Conservation (phyloP, 2,113 vertebrate genomes). For the Xiphophorus hellerii region DNA sequence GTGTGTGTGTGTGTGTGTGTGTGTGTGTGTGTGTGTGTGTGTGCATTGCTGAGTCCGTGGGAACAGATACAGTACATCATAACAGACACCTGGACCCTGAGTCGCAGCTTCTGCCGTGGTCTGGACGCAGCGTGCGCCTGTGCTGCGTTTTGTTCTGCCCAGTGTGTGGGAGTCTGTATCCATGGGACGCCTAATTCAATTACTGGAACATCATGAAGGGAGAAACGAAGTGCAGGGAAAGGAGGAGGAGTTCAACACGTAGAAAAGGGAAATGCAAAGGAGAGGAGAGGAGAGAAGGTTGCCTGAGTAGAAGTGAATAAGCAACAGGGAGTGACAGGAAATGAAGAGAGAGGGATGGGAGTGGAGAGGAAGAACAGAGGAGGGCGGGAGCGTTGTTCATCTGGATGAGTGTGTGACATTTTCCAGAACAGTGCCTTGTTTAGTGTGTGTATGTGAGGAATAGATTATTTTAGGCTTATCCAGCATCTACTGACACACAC, state of each 20-base stretch:
- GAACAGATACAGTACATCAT: constrained; percentile 55
- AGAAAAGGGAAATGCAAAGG: not conserved
- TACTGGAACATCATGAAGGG: constrained; percentile 45
- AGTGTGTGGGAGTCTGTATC: constrained; percentile 50
- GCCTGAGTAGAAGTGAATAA: not conserved
- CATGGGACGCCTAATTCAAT: constrained; percentile 66
- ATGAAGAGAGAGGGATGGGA: constrained; percentile 13
- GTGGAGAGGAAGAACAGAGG: not conserved
- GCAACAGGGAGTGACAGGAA: not conserved
- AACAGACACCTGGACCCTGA: constrained; percentile 58
- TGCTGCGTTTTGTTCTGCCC: constrained; percentile 25
- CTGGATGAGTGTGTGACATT: constrained; percentile 41
- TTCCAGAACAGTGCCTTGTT: constrained; percentile 30
- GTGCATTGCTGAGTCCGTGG: not conserved
- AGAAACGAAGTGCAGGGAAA: constrained; percentile 37
- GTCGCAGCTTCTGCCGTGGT: constrained; percentile 24
- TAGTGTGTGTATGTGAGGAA: constrained; percentile 8
- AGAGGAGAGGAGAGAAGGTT: not conserved
- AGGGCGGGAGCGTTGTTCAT: constrained; percentile 6
- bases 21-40: not conserved
- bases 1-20: not conserved
- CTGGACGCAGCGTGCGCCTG: constrained; percentile 26
- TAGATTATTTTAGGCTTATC: constrained; percentile 38
- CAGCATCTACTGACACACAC: constrained; percentile 11
- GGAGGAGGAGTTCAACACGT: not conserved